Base-by-base conservation (phyloP, 2,113 vertebrate species). In the Struthio camelus region DNA sequence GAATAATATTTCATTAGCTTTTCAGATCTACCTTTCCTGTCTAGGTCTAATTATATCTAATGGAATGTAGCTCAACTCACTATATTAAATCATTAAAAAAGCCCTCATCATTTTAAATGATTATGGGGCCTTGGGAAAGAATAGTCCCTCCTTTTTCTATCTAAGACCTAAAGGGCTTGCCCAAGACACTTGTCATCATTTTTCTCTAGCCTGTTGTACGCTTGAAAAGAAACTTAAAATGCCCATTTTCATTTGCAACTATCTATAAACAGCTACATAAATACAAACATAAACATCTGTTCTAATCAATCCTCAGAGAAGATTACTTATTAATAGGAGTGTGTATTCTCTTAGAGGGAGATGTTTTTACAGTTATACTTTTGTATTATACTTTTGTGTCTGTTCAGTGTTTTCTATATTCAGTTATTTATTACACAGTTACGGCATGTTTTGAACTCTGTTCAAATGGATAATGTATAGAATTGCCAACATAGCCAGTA, bases 1-100 rank as follows among this genome's bases (percentile, higher is more conserved):
- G 98, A 98, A 98, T 98, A 98, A 98, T 98, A 98, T 98, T 98
- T 98, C 98, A 98, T 98, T 98, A 98, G 97, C 98, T 98, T 98
- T 98, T 98, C 97, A 98, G 97, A 98, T 97, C 98, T 98, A 98
- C 97, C 98, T 98, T 98, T 98, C 98, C 98, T 98, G 98, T 98
- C 98, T 98, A 98, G 91, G 96, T 98, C 98, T 98, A 98, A 98
- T 98, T 98, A 98, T 98, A 98, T 98, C 98, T 98, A 98, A 98
- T 98, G 98, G 98, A 98, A 98, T 98, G 98, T 98, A 98, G 98
- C 97, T 98, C 98, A 98, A 98, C 98, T 98, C 98, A 95, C 98
- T 98, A 98, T 98, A 98, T 98, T 98, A 98, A 98, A 98, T 98
- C 98, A 98, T 97, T 98, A 70, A 94, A 87, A 96, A 97, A 98